Base-by-base conservation (phyloP, 2,113 vertebrate species). In the Hippocampus barbouri region DNA sequence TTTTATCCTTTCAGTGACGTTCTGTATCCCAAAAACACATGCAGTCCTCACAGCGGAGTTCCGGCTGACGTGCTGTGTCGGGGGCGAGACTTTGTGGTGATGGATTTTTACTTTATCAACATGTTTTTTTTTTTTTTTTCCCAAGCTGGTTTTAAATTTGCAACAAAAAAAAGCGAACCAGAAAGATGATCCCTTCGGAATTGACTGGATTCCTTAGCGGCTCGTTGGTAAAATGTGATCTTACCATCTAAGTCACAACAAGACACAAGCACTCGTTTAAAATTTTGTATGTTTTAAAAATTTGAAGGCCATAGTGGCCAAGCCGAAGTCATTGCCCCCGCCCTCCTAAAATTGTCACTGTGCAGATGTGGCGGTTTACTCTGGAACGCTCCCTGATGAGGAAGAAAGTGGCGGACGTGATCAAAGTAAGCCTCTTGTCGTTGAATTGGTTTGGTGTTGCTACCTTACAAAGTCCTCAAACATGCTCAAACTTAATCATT, bases 281-380 rank as follows among this genome's bases (percentile, higher is more conserved):
- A 34, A 34, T 4, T 0, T 34, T 34, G 34, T 34, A 34, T 34
- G 6, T 34, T 6, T 1, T 1, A 34, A 34, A 34, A 34, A 34
- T 34, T 34, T 34, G 34, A 34, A 34, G 34, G 34, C 34, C 34
- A 34, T 34, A 5, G 5, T 70, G 47, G 47, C 12, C 47, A 49
- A 16, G 4, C 4, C 12, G 12, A 47, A 47, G 14, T 47, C 12
- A 15, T 47, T 49, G 12, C 8, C 5, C 34, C 34, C 34, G 34
- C 34, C 34, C 34, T 6, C 34, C 34, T 38, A 38, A 38, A 38
- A 38, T 38, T 38, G 34, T 38, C 34, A 38, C 34, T 38, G 5
- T 38, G 34, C 57, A 99, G 97, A 96, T 99, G 94, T 99, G 97
- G 97, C 94, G 96, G 77, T 99, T 98, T 89, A 98, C 96, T 0